Evolutionary conservation across 2,888 invertebrate species (phyloP).

Genomic region (Caenorhabditis plicata): DNA sequence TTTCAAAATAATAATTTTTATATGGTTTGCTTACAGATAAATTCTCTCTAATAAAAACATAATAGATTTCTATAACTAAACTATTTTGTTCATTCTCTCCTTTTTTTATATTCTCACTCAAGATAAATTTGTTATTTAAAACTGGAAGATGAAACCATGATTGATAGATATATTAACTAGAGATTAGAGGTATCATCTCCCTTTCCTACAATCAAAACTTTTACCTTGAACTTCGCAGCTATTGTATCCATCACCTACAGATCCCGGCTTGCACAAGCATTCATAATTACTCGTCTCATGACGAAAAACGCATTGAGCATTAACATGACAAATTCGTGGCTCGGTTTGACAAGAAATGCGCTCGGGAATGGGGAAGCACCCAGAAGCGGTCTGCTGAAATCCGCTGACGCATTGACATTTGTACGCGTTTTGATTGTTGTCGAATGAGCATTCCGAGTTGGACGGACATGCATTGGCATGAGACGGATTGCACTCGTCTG

Average conservation of each 20-base stretch:
- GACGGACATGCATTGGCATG: conserved; percentile 52
- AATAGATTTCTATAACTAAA: too few species aligned
- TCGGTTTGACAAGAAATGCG: conserved; percentile 51
- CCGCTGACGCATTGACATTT: conserved; percentile 71
- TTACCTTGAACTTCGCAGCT: conserved; percentile 36
- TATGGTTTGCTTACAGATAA: too few species aligned
- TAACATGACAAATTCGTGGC: conserved; percentile 73
- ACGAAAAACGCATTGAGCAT: conserved; percentile 71
- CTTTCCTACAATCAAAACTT: too few species aligned
- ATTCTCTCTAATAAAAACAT: too few species aligned
- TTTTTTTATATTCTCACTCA: too few species aligned
- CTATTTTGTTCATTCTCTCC: too few species aligned
- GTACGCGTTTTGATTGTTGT: conserved; percentile 62
- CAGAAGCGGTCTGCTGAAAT: neutral
- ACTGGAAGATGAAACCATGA: too few species aligned
- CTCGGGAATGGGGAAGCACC: neutral
- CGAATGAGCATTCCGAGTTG: conserved; percentile 66
- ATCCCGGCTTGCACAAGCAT: conserved; percentile 76
- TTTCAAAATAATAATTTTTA: too few species aligned
- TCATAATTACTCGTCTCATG: conserved; percentile 42
- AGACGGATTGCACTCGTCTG: conserved; percentile 53
- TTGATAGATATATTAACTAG: too few species aligned
- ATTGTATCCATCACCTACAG: conserved; percentile 72
- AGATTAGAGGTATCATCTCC: too few species aligned
- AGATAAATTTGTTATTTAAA: too few species aligned